Percentiles rank a stretch among this genome's conserved stretches.
Conservation (phyloP, 2,888 invertebrate genomes). For the Terebella lapidaria region DNA sequence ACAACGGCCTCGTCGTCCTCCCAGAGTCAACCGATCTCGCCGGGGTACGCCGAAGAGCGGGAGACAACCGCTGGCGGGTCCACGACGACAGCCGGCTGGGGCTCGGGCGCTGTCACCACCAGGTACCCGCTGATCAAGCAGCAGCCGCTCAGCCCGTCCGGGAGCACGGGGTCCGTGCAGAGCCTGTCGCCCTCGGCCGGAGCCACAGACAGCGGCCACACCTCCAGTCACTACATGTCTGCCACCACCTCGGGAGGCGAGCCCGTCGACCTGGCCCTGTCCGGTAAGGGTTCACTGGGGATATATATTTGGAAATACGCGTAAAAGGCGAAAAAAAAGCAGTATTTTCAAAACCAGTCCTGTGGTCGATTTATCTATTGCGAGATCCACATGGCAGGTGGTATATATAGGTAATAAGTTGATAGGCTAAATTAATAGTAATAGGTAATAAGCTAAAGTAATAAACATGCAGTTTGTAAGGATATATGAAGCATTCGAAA, state of each 20-base stretch:
- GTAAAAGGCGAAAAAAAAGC: too few relatives aligned
- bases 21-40: not conserved
- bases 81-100: too few relatives aligned
- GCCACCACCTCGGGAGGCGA: not conserved
- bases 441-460: too few relatives aligned
- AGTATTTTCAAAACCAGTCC: too few relatives aligned
- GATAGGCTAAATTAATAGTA: too few relatives aligned
- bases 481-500: too few relatives aligned
- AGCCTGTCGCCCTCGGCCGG: slow-evolving; percentile 36
- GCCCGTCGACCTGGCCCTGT: not conserved
- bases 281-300: not conserved
- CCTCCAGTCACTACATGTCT: not conserved
- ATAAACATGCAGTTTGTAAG: too few relatives aligned
- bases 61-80: not conserved
- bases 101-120: not conserved
- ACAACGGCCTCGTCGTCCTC: not conserved
- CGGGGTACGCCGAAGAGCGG: not conserved
- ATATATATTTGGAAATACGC: not conserved
- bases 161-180: slow-evolving; percentile 46
- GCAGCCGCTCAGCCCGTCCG: slow-evolving; percentile 42
- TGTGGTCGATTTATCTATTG: too few relatives aligned
- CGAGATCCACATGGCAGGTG: too few relatives aligned
- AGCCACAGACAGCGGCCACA: not conserved
- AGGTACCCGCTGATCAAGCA: slow-evolving; percentile 21
- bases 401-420: too few relatives aligned